Evolutionary conservation across 1,140 invertebrate species (phyloP).

Genomic region (Leucophenga varia): DNA sequence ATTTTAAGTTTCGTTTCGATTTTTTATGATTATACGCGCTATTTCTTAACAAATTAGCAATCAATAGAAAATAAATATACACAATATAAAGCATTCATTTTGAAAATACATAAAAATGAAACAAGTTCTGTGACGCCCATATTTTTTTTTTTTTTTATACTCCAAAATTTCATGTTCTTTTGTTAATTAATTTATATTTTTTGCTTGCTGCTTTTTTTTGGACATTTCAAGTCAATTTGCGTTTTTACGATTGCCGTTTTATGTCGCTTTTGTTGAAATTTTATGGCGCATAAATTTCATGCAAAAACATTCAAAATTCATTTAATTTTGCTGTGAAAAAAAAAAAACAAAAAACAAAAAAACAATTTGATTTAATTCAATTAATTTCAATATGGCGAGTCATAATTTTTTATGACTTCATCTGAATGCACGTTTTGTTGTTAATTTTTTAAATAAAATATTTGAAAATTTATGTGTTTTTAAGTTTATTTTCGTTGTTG

Average conservation of each 20-base stretch:
- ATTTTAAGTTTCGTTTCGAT: no score
- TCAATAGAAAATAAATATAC: constrained; percentile 17
- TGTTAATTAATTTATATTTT: no score
- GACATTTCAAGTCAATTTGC: constrained; percentile 11
- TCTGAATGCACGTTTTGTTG: constrained; percentile 23
- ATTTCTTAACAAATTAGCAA: constrained; percentile 18
- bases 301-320: no score
- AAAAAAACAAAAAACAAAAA: constrained; percentile 2
- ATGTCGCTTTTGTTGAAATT: constrained; percentile 13
- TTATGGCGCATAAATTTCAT: not conserved
- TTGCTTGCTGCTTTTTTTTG: constrained; percentile 19
- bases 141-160: constrained; percentile 2
- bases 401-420: constrained; percentile 51
- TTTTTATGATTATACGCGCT: not conserved
- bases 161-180: no score
- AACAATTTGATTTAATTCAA: constrained; percentile 9
- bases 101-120: no score
- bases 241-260: constrained; percentile 15
- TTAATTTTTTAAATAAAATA: no score
- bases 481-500: no score
- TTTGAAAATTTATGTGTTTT: no score
- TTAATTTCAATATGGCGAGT: no score
- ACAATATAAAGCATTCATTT: constrained; percentile 4
- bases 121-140: constrained; percentile 26
- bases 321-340: no score